Conservation (phyloP, 2,888 invertebrate species). For the Zootermopsis nevadensis region DNA sequence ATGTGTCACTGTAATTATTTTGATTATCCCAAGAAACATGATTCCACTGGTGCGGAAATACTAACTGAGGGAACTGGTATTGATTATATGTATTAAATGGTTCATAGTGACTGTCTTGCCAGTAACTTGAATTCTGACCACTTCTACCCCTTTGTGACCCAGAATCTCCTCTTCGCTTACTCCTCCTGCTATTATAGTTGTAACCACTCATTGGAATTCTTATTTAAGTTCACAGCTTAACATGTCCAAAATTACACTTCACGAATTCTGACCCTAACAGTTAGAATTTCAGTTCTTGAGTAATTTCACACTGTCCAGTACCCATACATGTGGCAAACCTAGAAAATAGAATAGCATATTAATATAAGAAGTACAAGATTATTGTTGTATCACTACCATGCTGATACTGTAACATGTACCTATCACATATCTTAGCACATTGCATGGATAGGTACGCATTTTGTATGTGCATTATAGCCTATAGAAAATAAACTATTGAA, state of each 20-base stretch:
- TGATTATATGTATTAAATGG: not conserved
- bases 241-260: not conserved
- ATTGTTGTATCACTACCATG: not conserved
- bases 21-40: conserved; percentile 13
- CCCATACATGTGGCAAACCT: not conserved
- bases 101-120: not conserved
- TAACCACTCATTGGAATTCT: conserved; percentile 35
- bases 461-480: too few species aligned
- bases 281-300: not conserved
- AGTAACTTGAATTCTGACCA: conserved; percentile 11
- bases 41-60: conserved; percentile 1
- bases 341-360: not conserved
- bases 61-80: not conserved
- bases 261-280: not conserved
- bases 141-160: not conserved
- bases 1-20: not conserved
- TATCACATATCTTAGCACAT: too few species aligned
- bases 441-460: too few species aligned
- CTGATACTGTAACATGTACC: not conserved
- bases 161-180: conserved; percentile 15
- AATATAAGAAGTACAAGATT: not conserved
- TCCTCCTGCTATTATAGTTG: conserved; percentile 11
- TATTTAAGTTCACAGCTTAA: not conserved
- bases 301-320: not conserved
- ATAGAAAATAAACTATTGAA: too few species aligned